Base-by-base conservation (phyloP, 2,888 invertebrate genomes). In the Gordius sp. region DNA sequence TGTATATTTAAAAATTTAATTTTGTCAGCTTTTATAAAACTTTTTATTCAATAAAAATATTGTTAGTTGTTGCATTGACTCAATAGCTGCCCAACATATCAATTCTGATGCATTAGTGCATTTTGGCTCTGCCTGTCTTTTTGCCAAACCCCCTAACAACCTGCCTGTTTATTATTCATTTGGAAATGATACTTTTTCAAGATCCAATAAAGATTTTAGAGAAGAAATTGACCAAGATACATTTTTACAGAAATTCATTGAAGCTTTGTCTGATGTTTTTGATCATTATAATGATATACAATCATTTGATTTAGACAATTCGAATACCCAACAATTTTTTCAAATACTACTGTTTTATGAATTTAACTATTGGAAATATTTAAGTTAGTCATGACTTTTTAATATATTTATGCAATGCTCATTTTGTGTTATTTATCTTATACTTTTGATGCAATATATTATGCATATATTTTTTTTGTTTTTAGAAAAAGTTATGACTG, bases 121-220 rank as follows among this genome's bases (percentile, higher is more conserved):
- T 69, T 91, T 81, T 69, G 91, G 91, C 0, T 79, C 79, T 64
- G 77, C 81, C 1, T 93, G 93, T 68, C 77, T 83, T 61, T 81
- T 82, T 28, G 60, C 62, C 23, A 23, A 13, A 18, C 65, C 63
- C 13, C 78, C 79, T 16, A 73, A 71, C 1, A 75, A 78, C 57
- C 73, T 87, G 58, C 82, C 85, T 0, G 79, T 82, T 2, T 62
- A 67, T 60, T 68, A 63, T 61, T 65, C 68, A n/a, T 68, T 68
- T 62, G 67, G 57, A 8, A 41, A 58, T 28, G 16, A 4, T 28
- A 2, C 4, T 28, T 27, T n/a, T n/a, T n/a, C n/a, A n/a, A n/a
- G n/a, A n/a, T n/a, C n/a, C n/a, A n/a, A n/a, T n/a, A n/a, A n/a
- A n/a, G n/a, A n/a, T n/a, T n/a, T n/a, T n/a, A n/a, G n/a, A n/a